Percentiles rank a stretch among this genome's conserved stretches.
These are phyloP conservation scores for Furcula furcula DNA, from an alignment of 2,888 invertebrate species.

Conservation along the genomic window DNA sequence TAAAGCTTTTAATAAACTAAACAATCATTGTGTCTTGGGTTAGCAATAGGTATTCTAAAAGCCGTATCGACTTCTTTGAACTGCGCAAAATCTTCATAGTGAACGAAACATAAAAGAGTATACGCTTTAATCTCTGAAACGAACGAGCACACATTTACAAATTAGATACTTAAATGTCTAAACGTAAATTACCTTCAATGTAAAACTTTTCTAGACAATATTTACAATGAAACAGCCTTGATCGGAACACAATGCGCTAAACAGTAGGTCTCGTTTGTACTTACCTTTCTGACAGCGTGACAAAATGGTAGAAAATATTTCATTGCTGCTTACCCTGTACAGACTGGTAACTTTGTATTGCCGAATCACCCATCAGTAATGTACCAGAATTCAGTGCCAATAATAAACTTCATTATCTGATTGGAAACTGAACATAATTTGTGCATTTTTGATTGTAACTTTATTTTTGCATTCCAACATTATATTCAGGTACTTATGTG, in stretches of 20 bases:
- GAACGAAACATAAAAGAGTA: constrained; percentile 13
- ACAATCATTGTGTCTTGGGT: not conserved
- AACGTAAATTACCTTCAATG: constrained; percentile 20
- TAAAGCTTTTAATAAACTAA: not conserved
- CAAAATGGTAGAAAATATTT: constrained; percentile 20
- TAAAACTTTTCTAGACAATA: constrained; percentile 25
- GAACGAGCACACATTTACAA: constrained; percentile 20
- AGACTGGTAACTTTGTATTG: constrained; percentile 6
- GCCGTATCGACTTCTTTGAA: constrained; percentile 6
- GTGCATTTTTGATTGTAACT: too few relatives aligned
- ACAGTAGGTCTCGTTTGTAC: constrained; percentile 6
- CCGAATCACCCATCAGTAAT: too few relatives aligned
- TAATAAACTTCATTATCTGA: too few relatives aligned
- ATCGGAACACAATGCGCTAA: constrained; percentile 12
- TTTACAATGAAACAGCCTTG: constrained; percentile 23
- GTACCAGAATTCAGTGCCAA: too few relatives aligned
- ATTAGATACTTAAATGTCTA: constrained; percentile 21
- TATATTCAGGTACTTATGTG: too few relatives aligned
- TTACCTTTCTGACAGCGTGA: constrained; percentile 9
- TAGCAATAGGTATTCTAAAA: constrained; percentile 6
- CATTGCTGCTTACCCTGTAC: constrained; percentile 7
- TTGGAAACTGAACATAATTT: too few relatives aligned
- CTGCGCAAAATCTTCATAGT: constrained; percentile 18
- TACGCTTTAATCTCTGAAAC: constrained; percentile 11
- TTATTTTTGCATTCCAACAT: too few relatives aligned